Base-by-base conservation (phyloP, 2,113 vertebrate genomes). In the Desmodus rotundus region DNA sequence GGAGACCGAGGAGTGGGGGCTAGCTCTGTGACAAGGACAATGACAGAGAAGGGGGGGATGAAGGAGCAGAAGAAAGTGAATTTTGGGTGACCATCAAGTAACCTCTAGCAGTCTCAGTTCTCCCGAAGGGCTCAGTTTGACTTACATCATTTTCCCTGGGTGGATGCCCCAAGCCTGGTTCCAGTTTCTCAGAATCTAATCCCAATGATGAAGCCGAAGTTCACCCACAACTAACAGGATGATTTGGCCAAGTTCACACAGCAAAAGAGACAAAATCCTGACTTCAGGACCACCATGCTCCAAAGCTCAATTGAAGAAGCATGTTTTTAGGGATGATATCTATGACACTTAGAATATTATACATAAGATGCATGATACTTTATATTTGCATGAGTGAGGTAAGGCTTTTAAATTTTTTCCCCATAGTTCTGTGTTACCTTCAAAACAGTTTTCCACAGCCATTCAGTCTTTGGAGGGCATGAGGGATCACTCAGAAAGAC, bases 351-450 rank as follows among this genome's bases (percentile, higher is more conserved):
- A 33, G 65, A 84, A 31, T 68, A 89, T 47, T 58, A 22, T n/a
- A n/a, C 33, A 50, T 13, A 80, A 81, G 38, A 24, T 26, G 5
- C 31, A 13, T 20, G 17, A 38, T 4, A 2, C 61, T n/a, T 26
- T 26, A 33, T 43, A 15, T 67, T 61, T 61, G 70, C 16, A 28
- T 8, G 58, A 90, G 2, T 1, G 52, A 72, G 26, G 45, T 7
- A 45, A 33, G 19, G 7, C 11, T 56, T 73, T 14, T 12, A 8
- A n/a, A 3, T 17, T 68, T 56, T 19, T 16, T 7, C 17, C 33
- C 80, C 68, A 47, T 72, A 43, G 41, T 76, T 92, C 47, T 56
- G 16, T 83, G 26, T 74, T 63, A 33, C 45, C 54, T 94, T 70
- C 65, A 77, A 43, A 28, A 3, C 14, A 54, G 24, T 11, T 77